Percentiles rank a stretch among this genome's conserved stretches.
phyloP scores from a whole-genome alignment of 2,888 invertebrate species.

The Drosophila mettleri region DNA sequence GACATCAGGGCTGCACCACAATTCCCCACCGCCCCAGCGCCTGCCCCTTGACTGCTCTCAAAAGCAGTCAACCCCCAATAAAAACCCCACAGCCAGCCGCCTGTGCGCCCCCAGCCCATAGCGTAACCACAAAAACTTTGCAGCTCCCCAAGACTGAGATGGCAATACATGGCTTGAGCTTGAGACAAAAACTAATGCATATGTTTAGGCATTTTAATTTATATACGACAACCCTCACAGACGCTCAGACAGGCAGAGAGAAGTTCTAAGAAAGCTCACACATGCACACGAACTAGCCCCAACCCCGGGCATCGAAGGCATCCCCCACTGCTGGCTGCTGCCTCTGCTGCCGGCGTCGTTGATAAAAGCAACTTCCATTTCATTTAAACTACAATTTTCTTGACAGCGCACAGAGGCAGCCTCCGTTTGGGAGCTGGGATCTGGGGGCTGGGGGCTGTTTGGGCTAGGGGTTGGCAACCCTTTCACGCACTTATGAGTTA shows the following conservation, averaged over 20 bases:
- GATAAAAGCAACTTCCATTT: conserved; percentile 83
- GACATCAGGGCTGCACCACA: conserved; percentile 41
- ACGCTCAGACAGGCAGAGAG: conserved; percentile 27
- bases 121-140: conserved; percentile 81
- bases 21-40: background rate
- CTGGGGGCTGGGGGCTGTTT: background rate
- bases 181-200: conserved; percentile 82
- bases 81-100: conserved; percentile 18
- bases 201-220: conserved; percentile 82
- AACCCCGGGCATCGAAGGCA: conserved; percentile 19
- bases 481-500: conserved; percentile 82
- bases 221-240: conserved; percentile 73
- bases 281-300: conserved; percentile 53
- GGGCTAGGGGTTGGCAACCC: conserved; percentile 67
- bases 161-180: conserved; percentile 31
- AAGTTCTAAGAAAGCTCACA: conserved; percentile 78
- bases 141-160: conserved; percentile 55
- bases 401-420: conserved; percentile 77
- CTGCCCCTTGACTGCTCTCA: background rate
- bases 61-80: conserved; percentile 17
- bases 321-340: conserved; percentile 11
- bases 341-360: conserved; percentile 63
- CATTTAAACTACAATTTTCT: conserved; percentile 82
- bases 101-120: conserved; percentile 61
- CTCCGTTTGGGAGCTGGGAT: conserved; percentile 19